Evolutionary conservation across 2,797 vertebrate species (phyloP).

Genomic region (Mus spretus): DNA sequence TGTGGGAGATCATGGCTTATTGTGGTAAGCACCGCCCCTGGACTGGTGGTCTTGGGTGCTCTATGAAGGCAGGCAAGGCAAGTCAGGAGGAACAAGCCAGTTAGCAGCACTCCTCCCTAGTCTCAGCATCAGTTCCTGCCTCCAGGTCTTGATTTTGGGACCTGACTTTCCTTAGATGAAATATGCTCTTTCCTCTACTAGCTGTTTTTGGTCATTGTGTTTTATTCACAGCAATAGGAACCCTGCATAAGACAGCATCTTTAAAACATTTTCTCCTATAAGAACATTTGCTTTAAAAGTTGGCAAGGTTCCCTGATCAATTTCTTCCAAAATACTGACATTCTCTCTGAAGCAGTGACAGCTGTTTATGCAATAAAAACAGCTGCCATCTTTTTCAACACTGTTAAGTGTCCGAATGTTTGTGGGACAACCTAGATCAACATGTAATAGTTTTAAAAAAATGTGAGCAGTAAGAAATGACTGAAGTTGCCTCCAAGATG

Average conservation of each 20-base stretch:
- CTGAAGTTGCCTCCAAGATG: rapidly evolving
- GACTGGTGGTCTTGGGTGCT: not conserved
- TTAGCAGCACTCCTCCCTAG: not conserved
- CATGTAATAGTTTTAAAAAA: not conserved
- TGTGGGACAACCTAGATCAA: not conserved
- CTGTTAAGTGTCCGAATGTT: not conserved
- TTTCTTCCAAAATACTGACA: not conserved
- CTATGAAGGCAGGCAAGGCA: not conserved
- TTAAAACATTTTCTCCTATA: not conserved
- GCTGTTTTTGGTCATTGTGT: not conserved
- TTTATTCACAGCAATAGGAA: not conserved
- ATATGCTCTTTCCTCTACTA: not conserved
- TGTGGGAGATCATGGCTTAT: not conserved
- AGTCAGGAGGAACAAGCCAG: not conserved
- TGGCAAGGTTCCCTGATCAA: not conserved
- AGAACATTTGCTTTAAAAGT: not conserved
- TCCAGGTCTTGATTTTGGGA: not conserved
- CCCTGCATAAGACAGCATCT: not conserved
- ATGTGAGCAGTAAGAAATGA: not conserved
- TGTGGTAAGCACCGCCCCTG: not conserved
- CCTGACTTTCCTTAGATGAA: not conserved
- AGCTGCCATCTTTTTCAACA: not conserved
- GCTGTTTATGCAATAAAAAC: not conserved
- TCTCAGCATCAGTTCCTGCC: not conserved
- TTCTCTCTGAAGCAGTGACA: not conserved